Evolutionary conservation across 2,797 vertebrate species (phyloP).

Genomic region (Tachyglossus aculeatus): DNA sequence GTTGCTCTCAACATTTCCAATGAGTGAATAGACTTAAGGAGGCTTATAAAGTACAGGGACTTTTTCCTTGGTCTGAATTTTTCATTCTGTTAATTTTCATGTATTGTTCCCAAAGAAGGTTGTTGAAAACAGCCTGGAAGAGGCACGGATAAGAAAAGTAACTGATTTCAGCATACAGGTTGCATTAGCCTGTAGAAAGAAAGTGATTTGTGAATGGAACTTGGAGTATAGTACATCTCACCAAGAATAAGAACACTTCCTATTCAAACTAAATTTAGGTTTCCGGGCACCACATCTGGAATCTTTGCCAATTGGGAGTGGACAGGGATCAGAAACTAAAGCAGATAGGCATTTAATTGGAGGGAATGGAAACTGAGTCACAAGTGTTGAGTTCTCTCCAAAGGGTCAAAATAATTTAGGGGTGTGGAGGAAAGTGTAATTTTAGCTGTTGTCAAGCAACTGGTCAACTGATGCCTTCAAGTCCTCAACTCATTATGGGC

Average conservation of each 20-base stretch:
- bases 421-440: no score
- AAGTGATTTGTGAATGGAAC: background rate
- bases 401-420: no score
- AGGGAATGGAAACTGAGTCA: background rate
- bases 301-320: background rate
- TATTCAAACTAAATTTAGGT: background rate
- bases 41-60: background rate
- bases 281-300: background rate
- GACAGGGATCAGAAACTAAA: background rate
- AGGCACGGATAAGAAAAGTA: background rate
- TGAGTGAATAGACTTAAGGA: background rate
- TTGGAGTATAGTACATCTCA: background rate
- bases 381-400: no score
- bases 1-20: background rate
- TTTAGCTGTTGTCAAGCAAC: no score
- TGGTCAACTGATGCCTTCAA: no score
- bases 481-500: no score
- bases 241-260: background rate
- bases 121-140: background rate
- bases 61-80: background rate
- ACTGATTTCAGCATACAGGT: background rate
- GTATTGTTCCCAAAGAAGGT: conserved; percentile 4
- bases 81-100: background rate
- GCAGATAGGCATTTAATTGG: background rate
- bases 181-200: background rate